Evolutionary conservation across 2,113 vertebrate genomes (phyloP).

Genomic region (Mungos mungo): DNA sequence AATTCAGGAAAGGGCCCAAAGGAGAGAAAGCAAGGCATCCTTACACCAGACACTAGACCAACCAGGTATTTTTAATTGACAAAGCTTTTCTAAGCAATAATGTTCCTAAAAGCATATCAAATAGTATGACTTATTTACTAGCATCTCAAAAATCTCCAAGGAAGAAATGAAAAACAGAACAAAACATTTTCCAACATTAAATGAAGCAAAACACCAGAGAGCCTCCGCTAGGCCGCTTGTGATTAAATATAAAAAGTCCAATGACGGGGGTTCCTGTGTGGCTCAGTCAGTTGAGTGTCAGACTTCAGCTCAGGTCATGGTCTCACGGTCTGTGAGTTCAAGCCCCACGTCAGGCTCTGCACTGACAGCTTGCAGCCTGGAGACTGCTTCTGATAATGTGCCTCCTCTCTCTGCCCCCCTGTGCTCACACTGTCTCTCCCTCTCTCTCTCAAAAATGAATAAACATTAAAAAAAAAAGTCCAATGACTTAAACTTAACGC

Average conservation of each 20-base stretch:
- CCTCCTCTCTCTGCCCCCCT: too few relatives aligned
- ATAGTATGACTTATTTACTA: not conserved
- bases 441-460: too few relatives aligned
- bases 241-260: conserved; percentile 5
- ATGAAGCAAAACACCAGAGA: not conserved
- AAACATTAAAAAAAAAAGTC: not conserved
- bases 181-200: not conserved
- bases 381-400: too few relatives aligned
- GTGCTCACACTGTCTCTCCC: too few relatives aligned
- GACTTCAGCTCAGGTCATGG: too few relatives aligned
- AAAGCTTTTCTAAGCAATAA: conserved; percentile 2
- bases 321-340: too few relatives aligned
- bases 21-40: not conserved
- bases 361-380: too few relatives aligned
- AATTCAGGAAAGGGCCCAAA: not conserved
- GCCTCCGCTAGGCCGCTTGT: not conserved
- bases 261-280: not conserved
- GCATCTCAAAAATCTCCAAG: conserved; percentile 7
- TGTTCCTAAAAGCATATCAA: not conserved
- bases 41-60: not conserved
- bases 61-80: not conserved
- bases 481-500: not conserved
- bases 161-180: conserved; percentile 19
- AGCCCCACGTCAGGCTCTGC: too few relatives aligned
- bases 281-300: too few relatives aligned